Conservation (phyloP, 2,888 invertebrate species). For the Drosophila buzzatii region DNA sequence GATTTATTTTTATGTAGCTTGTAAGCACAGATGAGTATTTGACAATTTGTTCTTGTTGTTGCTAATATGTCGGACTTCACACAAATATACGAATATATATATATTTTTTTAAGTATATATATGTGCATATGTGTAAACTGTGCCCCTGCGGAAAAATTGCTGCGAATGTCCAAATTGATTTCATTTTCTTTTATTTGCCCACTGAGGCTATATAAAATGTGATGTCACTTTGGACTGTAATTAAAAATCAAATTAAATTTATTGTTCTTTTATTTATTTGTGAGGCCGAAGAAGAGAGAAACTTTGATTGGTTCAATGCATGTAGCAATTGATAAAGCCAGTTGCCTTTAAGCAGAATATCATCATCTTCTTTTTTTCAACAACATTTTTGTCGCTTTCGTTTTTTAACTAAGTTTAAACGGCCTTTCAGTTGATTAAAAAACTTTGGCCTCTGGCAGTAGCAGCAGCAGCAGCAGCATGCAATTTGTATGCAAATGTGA, state of each 20-base stretch:
- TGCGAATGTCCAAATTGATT: constrained; percentile 24
- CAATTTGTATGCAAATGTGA: constrained; percentile 79
- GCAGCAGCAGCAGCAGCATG: constrained; percentile 43
- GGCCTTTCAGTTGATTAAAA: constrained; percentile 80
- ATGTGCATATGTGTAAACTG: constrained; percentile 12
- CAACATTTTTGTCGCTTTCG: constrained; percentile 7
- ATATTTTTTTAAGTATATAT: constrained; percentile 1
- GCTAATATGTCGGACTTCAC: constrained; percentile 43
- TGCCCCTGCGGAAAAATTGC: constrained; percentile 40
- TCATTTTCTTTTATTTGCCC: not conserved
- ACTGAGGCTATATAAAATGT: constrained; percentile 35
- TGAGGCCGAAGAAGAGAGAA: not conserved
- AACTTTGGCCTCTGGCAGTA: constrained; percentile 69
- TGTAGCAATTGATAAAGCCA: constrained; percentile 39
- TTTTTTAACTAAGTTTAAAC: constrained; percentile 74
- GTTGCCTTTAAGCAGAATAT: constrained; percentile 58
- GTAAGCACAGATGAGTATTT: constrained; percentile 35
- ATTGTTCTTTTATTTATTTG: not conserved
- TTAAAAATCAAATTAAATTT: constrained; percentile 58
- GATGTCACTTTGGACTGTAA: constrained; percentile 48
- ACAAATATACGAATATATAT: not conserved
- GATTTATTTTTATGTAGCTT: constrained; percentile 54
- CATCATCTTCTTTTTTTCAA: constrained; percentile 18
- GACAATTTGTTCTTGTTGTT: constrained; percentile 19
- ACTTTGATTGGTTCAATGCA: constrained; percentile 49